A percentile compares a stretch with the other conserved stretches of the same genome.
Conservation (phyloP, 2,797 vertebrate species). For the Phrynocephalus forsythii region DNA sequence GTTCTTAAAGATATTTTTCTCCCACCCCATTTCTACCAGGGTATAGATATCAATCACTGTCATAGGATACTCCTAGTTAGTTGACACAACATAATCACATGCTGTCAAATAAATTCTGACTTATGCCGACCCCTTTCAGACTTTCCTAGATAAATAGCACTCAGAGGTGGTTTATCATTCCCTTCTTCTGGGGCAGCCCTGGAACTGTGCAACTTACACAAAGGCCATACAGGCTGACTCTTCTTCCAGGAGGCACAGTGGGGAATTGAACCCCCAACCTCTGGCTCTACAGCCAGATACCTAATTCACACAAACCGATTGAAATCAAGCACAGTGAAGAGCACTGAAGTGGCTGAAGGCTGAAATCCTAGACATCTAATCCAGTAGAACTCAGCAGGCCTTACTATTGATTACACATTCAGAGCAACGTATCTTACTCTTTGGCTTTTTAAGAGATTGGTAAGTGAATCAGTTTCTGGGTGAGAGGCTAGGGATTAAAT, state of each 20-base stretch:
- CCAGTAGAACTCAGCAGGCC: background rate
- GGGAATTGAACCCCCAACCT: no score
- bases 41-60: background rate
- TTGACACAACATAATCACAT: no score
- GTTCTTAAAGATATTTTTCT: background rate
- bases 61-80: background rate
- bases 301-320: background rate
- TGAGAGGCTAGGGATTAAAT: no score
- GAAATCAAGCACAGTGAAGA: background rate
- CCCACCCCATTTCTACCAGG: background rate
- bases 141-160: no score
- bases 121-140: no score
- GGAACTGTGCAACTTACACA: no score
- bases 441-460: conserved; percentile 17
- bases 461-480: conserved; percentile 1
- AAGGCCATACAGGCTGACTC: no score
- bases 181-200: no score
- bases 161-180: no score
- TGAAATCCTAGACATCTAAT: background rate
- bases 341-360: background rate
- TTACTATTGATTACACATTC: background rate
- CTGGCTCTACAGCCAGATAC: no score
- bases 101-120: no score
- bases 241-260: no score
- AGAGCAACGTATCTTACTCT: background rate